Evolutionary conservation across 2,888 invertebrate species (phyloP).

Genomic region (Eupithecia subumbrata): DNA sequence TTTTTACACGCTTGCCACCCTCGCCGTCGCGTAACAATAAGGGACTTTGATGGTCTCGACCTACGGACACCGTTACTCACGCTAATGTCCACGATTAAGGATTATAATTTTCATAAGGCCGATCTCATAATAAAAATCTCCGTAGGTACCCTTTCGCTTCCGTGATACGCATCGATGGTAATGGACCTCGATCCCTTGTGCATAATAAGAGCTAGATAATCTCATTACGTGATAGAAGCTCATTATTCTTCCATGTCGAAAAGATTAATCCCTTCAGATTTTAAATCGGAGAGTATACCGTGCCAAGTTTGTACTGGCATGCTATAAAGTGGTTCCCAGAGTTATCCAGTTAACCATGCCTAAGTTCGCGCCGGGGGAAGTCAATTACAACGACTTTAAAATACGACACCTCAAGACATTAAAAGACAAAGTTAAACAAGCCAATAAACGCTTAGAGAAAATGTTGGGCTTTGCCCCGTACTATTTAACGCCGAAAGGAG

Average conservation of each 20-base stretch:
- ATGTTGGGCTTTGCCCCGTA: slow-evolving; percentile 53
- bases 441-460: slow-evolving; percentile 56
- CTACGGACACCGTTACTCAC: slow-evolving; percentile 64
- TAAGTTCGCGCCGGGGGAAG: slow-evolving; percentile 55
- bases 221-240: slow-evolving; percentile 35
- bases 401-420: slow-evolving; percentile 63
- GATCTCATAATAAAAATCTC: slow-evolving; percentile 54
- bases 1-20: slow-evolving; percentile 63
- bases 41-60: slow-evolving; percentile 65
- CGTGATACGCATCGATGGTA: slow-evolving; percentile 47
- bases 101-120: slow-evolving; percentile 60
- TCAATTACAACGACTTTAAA: slow-evolving; percentile 64
- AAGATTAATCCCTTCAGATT: slow-evolving; percentile 43
- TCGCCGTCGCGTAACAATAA: slow-evolving; percentile 66
- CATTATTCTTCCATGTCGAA: slow-evolving; percentile 34
- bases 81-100: slow-evolving; percentile 70
- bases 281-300: slow-evolving; percentile 44
- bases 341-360: slow-evolving; percentile 51
- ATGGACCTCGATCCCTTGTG: slow-evolving; percentile 43
- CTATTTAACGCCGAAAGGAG: slow-evolving; percentile 57
- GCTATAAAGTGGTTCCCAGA: slow-evolving; percentile 50
- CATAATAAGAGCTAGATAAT: slow-evolving; percentile 39
- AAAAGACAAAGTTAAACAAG: slow-evolving; percentile 61
- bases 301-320: slow-evolving; percentile 47
- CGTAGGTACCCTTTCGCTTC: slow-evolving; percentile 44